Evolutionary conservation across 1,140 invertebrate species (phyloP).

Genomic region (Heliconius nattereri): DNA sequence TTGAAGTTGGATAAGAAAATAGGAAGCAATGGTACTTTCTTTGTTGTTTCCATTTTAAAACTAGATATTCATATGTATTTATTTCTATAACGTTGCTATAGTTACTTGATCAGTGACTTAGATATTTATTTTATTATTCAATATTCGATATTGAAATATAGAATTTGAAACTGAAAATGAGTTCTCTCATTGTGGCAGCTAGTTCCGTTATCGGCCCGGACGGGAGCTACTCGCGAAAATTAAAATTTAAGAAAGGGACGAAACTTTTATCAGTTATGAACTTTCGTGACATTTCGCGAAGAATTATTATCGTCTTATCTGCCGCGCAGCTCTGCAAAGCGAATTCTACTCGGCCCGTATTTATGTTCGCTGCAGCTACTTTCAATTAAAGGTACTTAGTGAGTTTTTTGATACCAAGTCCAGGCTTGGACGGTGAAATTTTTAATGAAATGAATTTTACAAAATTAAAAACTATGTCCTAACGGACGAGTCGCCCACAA

Average conservation of each 20-base stretch:
- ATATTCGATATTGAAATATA: neutral
- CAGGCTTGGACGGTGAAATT: slow-evolving; percentile 25
- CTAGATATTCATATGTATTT: neutral
- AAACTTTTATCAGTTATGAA: slow-evolving; percentile 80
- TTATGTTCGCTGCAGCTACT: slow-evolving; percentile 63
- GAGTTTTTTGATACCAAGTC: slow-evolving; percentile 28
- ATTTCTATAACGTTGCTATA: no score
- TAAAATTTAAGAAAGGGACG: slow-evolving; percentile 76
- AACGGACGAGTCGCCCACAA: slow-evolving; percentile 33
- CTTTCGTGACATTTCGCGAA: slow-evolving; percentile 75
- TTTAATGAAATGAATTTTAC: slow-evolving; percentile 39
- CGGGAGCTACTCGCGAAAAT: slow-evolving; percentile 53
- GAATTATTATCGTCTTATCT: slow-evolving; percentile 78
- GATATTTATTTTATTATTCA: neutral
- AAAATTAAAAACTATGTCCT: slow-evolving; percentile 41
- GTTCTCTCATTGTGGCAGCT: slow-evolving; percentile 39
- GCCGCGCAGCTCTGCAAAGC: slow-evolving; percentile 56
- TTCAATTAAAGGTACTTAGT: slow-evolving; percentile 65
- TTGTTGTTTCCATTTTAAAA: slow-evolving; percentile 7
- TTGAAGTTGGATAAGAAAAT: slow-evolving; percentile 3
- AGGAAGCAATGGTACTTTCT: neutral
- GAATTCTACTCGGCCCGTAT: slow-evolving; percentile 61
- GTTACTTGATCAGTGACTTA: no score
- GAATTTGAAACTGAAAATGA: slow-evolving; percentile 10
- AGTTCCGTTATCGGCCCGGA: slow-evolving; percentile 43